Base-by-base conservation (phyloP, 37 sponge, comb jelly and placozoan genomes). In the Petrosia ficiformis region DNA sequence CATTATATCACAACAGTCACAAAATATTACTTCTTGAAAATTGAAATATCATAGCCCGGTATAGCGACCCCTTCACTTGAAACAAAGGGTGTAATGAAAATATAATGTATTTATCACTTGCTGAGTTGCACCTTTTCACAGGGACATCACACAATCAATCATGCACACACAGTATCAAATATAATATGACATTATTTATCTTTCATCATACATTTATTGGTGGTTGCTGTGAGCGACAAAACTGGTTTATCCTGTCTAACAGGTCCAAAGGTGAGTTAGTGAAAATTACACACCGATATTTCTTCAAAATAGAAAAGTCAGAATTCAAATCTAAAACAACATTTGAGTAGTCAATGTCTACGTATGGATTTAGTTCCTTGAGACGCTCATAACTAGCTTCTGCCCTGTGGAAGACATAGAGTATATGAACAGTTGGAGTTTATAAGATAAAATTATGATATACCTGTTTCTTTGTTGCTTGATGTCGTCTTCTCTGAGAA, bases 301-400 rank as follows among this genome's bases (percentile, higher is more conserved):
- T 31, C 8, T 33, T 37, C 33, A 92, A 68, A 52, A 87, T 80
- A 11, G 21, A 32, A 37, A 92, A 77, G 54, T 91, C 88, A 63
- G 84, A 59, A 35, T 44, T 34, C 3, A 30, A 1, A 36, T 36
- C 44, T 1, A 87, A 41, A 11, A 65, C 35, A 0, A 74, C 69
- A 11, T 82, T 75, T 22, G 76, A 85, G 3, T 59, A 67, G 24
- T 67, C 68, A 33, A 95, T 93, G 57, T 84, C 79, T 28, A 97
- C 99, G 59, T 97, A 97, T 14, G 94, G 93, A 74, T 97, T 97
- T 19, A 97, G 80, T 65, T 97, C 99, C 28, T 85, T 84, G 2
- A 97, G 69, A 4, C 87, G 71, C 0, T 77, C 30, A n/a, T 59
- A 68, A 59, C 85, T 74, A 0, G 93, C 95, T 19, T 70, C 85